These are phyloP conservation scores for Pseudonaja textilis DNA, from an alignment of 2,113 vertebrate species.

Conservation along the genomic window DNA sequence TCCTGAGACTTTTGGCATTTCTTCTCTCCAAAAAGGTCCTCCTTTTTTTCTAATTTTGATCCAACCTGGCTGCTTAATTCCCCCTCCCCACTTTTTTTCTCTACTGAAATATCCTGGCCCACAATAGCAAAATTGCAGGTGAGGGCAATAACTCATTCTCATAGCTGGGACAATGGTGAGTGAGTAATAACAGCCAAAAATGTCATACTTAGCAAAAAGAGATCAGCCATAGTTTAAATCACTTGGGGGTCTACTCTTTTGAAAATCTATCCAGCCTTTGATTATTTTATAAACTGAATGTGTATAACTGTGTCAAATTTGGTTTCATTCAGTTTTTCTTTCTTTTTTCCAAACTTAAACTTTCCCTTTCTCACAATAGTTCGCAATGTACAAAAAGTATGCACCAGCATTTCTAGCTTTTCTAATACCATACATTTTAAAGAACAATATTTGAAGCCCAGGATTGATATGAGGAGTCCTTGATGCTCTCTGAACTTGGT, in stretches of 20 bases:
- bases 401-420: not conserved
- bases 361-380: not conserved
- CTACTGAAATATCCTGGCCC: not conserved
- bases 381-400: not conserved
- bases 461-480: too few species aligned
- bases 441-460: too few species aligned
- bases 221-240: not conserved
- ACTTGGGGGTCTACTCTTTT: not conserved
- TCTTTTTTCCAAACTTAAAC: not conserved
- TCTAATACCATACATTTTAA: not conserved
- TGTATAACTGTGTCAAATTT: not conserved
- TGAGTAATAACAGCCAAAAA: slow-evolving; percentile 14
- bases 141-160: slow-evolving; percentile 2
- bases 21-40: slow-evolving; percentile 2
- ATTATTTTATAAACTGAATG: not conserved
- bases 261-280: not conserved
- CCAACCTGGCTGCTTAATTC: too few species aligned
- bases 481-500: too few species aligned
- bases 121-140: slow-evolving; percentile 26
- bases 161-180: not conserved
- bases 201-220: not conserved
- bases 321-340: not conserved
- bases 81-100: too few species aligned
- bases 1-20: not conserved
- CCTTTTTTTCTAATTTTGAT: slow-evolving; percentile 14